Base-by-base conservation (phyloP, 2,888 invertebrate species). In the Sipunculus nudus region DNA sequence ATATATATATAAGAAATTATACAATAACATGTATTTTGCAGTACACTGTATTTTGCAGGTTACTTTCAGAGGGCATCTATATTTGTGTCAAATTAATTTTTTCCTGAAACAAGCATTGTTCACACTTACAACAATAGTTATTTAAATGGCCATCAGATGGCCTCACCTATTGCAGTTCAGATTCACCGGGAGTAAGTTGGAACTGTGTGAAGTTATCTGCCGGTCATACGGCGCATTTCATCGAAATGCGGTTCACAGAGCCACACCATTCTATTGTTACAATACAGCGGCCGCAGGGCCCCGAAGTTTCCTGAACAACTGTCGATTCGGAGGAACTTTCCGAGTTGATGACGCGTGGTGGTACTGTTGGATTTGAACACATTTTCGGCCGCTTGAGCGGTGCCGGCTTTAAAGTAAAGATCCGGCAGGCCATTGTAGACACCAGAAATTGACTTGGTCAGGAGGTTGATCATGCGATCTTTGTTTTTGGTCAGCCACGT, bases 371-470 rank as follows among this genome's bases (percentile, higher is more conserved):
- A 41, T 39, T 72, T 67, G 59, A 72, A 72, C 23, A 69, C 57
- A 23, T 57, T 53, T 13, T 71, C 67, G 2, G 72, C 68, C 23
- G 59, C 53, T 8, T 69, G 57, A 32, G 70, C 55, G 50, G 69
- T 71, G 32, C 72, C 70, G 16, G 68, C 65, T 59, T 72, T 72
- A 62, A 72, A 72, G 58, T 71, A 72, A 29, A 72, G 63, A 47
- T 72, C 72, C 2, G 72, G 70, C 25, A 71, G 56, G 10, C 70
- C 70, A 52, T 71, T 69, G 47, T 67, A 67, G 49, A 63, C 68
- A 47, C 67, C 71, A 31, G 72, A 68, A 39, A 72, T 47, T 35
- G 69, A 70, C 58, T 72, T 72, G 40, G 72, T 71, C 46, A 72
- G 58, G 70, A 72, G 71, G 38, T 67, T 67, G 13, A 72, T 70